Percentiles rank a stretch among this genome's conserved stretches.
These are phyloP conservation scores for Pseudonaja textilis DNA, from an alignment of 2,113 vertebrate species.

Conservation along the genomic window DNA sequence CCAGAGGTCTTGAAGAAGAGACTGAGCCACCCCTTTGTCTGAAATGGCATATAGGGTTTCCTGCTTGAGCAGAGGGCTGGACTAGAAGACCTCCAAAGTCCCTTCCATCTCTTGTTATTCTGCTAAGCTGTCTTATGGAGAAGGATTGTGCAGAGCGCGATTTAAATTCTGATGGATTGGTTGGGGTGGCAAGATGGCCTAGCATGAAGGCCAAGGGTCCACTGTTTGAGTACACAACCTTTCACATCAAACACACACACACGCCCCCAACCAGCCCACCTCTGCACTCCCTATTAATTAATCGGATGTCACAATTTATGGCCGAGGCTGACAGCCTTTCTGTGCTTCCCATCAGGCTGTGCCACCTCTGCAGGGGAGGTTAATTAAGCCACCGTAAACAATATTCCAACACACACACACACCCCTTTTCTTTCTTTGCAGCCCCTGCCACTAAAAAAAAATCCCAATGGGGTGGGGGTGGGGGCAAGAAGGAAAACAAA, in stretches of 20 bases:
- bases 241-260: not conserved
- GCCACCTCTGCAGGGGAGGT: not conserved
- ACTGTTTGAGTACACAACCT: not conserved
- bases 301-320: not conserved
- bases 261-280: not conserved
- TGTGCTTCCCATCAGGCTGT: not conserved
- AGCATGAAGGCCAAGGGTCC: not conserved
- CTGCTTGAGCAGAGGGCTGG: not conserved
- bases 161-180: not conserved
- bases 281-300: not conserved
- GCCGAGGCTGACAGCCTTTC: not conserved
- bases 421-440: not conserved
- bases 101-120: not conserved
- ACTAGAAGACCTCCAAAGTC: not conserved
- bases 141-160: not conserved
- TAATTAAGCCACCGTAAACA: not conserved
- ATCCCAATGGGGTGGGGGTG: not conserved
- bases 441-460: not conserved
- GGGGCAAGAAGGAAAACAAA: not conserved
- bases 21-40: not conserved
- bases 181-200: not conserved
- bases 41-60: not conserved
- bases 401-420: not conserved
- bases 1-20: too few relatives aligned
- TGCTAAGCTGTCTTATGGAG: not conserved